Percentiles rank a stretch among this genome's conserved stretches.
Conservation (phyloP, 2,797 vertebrate species). For the Intellagama lesueurii region DNA sequence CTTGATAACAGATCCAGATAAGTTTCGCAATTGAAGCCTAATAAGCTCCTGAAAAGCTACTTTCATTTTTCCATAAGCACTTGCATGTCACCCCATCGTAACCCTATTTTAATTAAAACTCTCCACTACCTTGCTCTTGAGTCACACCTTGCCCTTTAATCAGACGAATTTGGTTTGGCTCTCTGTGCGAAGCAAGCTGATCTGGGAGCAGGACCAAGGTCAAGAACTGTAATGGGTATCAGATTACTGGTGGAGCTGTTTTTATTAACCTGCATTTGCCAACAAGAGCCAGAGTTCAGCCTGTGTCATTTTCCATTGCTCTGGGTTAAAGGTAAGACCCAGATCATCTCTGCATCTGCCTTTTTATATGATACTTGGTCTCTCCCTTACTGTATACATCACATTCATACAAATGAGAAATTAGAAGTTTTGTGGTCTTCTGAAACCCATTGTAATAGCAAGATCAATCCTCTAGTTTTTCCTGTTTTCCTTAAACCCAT, state of each 20-base stretch:
- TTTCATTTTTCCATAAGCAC: not conserved
- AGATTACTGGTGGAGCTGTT: not conserved
- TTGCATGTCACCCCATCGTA: not conserved
- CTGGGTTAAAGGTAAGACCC: not conserved
- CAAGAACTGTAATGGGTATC: not conserved
- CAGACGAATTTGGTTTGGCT: not conserved
- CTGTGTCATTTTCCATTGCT: conserved; percentile 19
- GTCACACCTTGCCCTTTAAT: not conserved
- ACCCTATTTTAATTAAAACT: conserved; percentile 5
- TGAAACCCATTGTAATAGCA: not conserved
- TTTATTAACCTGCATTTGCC: conserved; percentile 13
- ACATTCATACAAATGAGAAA: not conserved
- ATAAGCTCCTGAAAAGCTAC: not conserved
- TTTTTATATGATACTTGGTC: not conserved
- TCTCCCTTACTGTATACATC: not conserved
- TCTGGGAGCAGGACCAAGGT: not conserved
- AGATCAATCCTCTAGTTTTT: not conserved
- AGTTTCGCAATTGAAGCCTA: not conserved
- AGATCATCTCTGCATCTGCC: not conserved
- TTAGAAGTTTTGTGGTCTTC: not conserved
- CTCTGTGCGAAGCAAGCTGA: not conserved
- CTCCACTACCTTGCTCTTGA: not conserved
- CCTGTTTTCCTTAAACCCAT: not conserved
- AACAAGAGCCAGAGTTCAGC: not conserved
- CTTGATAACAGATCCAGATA: not conserved